These are phyloP conservation scores for Microtus ochrogaster DNA, from an alignment of 2,113 vertebrate species.

Conservation along the genomic window DNA sequence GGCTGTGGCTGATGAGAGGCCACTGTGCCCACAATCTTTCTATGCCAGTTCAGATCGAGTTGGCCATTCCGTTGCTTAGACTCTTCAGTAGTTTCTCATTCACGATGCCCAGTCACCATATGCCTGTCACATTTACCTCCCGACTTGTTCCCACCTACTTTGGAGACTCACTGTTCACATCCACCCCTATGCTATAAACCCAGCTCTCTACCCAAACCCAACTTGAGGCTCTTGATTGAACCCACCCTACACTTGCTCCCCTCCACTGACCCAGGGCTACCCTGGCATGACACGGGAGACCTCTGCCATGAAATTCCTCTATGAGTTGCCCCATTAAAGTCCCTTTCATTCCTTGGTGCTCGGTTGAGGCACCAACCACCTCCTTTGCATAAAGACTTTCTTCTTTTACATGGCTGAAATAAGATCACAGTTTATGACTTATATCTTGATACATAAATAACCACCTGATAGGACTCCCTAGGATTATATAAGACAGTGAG, in stretches of 20 bases:
- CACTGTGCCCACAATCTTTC: not conserved
- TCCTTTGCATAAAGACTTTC: not conserved
- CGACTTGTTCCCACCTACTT: not conserved
- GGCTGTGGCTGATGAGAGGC: not conserved
- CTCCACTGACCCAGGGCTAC: not conserved
- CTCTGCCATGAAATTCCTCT: not conserved
- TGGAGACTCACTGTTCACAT: not conserved
- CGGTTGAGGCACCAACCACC: not conserved
- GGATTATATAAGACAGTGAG: conserved; percentile 25
- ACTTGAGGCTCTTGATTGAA: not conserved
- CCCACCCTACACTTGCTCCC: not conserved
- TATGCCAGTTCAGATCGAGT: not conserved
- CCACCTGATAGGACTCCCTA: not conserved
- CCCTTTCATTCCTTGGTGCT: not conserved
- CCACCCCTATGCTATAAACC: no score
- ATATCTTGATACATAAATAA: not conserved
- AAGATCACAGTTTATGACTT: conserved; percentile 29
- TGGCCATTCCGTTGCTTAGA: not conserved
- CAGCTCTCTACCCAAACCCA: not conserved
- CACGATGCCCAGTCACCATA: not conserved
- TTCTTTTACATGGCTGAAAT: not conserved
- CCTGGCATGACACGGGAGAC: not conserved
- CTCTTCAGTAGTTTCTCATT: not conserved
- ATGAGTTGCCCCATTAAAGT: not conserved
- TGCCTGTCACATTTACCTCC: rapidly evolving